A percentile compares a stretch with the other conserved stretches of the same genome.
phyloP scores from a whole-genome alignment of 2,113 vertebrate genomes.

The Sminthopsis crassicaudata region DNA sequence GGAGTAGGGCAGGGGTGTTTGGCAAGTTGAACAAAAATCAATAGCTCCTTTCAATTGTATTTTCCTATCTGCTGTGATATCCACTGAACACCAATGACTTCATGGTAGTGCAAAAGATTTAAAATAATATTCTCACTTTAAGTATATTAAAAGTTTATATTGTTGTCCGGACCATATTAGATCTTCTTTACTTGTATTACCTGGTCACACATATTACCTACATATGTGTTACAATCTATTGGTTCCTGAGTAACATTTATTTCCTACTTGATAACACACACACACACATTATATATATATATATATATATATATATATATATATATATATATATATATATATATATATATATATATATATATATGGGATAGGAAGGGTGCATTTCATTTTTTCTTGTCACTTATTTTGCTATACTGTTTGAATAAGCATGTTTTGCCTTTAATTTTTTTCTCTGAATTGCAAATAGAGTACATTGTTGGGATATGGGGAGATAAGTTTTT shows the following conservation, averaged over 20 bases:
- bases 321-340: neutral
- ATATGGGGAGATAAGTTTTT: neutral
- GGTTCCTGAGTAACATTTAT: neutral
- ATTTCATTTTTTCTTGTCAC: neutral
- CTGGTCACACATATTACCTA: neutral
- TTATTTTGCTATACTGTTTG: neutral
- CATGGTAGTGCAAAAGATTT: neutral
- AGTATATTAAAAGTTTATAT: neutral
- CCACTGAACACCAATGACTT: neutral
- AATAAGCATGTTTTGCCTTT: neutral
- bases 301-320: neutral
- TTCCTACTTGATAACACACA: neutral
- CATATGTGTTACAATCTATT: neutral
- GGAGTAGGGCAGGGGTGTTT: neutral
- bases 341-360: neutral
- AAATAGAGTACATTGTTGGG: neutral
- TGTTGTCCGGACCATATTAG: neutral
- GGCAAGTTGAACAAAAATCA: neutral
- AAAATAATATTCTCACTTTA: neutral
- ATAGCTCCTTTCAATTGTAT: neutral
- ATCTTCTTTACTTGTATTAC: neutral
- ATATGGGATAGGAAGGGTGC: neutral
- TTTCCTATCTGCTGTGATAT: neutral
- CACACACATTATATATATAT: neutral
- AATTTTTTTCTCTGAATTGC: neutral